Evolutionary conservation across 2,888 invertebrate genomes (phyloP), one percentile per base, ranked within the genome.

Genomic region (Drosophila kokeensis): DNA sequence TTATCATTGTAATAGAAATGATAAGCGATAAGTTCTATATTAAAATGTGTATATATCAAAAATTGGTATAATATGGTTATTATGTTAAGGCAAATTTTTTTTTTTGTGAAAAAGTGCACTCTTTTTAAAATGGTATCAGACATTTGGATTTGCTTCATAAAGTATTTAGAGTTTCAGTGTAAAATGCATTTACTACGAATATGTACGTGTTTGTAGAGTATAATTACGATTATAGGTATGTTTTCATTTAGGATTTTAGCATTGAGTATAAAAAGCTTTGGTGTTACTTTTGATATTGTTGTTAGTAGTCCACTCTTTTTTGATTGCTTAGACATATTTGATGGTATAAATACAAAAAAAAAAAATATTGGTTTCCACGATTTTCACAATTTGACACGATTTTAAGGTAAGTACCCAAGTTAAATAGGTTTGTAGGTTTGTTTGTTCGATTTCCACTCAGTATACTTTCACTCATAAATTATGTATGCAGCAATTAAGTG

Each of bases 111-210:
- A 90, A 90, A 89, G 90, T 91, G 92, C 93, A 92, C 83, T 74
- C 67, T 75, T 78, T 79, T 78, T 70, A 94, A 94, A 94, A 94
- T 94, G 94, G 94, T 94, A 92, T 95, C 95, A 95, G 95, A 95
- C 95, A 95, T 95, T 92, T 82, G 79, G 83, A 75, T 87, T 82
- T 83, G 76, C 75, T 62, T 75, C 36, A 63, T 82, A 76, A 83
- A 83, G 81, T 82, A 82, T 62, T 83, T 67, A 60, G 63, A 72
- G 62, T 80, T 76, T 34, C 50, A 54, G 52, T 50, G 50, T 57
- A 45, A 64, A 73, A 69, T 74, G 61, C 67, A 30, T 57, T 72
- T 55, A 63, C 68, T 58, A 58, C 67, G 57, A 69, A 71, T 71
- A 68, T 69, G 42, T 69, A 30, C 30, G 36, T 54, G 52, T 50